These are phyloP conservation scores for Daphoenositta chrysoptera DNA, from an alignment of 2,113 vertebrate species.

Conservation along the genomic window DNA sequence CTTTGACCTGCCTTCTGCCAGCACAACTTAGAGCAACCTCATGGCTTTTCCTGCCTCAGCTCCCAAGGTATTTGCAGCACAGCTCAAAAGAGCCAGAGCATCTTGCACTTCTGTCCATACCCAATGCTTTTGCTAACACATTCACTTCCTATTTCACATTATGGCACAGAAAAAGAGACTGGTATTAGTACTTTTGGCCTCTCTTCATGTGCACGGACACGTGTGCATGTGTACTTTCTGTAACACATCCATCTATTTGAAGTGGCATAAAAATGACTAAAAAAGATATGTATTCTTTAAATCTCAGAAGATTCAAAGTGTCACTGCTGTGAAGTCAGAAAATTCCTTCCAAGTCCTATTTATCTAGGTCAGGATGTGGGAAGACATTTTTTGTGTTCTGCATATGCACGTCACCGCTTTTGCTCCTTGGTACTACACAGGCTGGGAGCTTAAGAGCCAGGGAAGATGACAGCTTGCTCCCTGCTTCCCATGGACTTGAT, in stretches of 20 bases:
- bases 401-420: not conserved
- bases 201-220: not conserved
- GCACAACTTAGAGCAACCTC: not conserved
- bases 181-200: not conserved
- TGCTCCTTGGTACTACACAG: not conserved
- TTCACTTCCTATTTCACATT: not conserved
- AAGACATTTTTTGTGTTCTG: not conserved
- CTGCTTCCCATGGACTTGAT: not conserved
- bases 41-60: not conserved
- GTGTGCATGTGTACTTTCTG: not conserved
- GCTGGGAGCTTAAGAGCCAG: not conserved
- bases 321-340: not conserved
- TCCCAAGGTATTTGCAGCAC: not conserved
- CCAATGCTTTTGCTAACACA: not conserved
- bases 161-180: not conserved
- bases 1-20: not conserved
- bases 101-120: not conserved
- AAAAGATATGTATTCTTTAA: not conserved
- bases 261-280: not conserved
- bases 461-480: not conserved
- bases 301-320: not conserved
- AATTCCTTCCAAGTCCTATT: conserved; percentile 35
- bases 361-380: conserved; percentile 31
- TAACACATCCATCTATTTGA: not conserved
- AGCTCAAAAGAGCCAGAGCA: not conserved